Evolutionary conservation across 1,140 invertebrate genomes (phyloP), one percentile per base, ranked within the genome.

Genomic region (Dendroctonus ponderosae): DNA sequence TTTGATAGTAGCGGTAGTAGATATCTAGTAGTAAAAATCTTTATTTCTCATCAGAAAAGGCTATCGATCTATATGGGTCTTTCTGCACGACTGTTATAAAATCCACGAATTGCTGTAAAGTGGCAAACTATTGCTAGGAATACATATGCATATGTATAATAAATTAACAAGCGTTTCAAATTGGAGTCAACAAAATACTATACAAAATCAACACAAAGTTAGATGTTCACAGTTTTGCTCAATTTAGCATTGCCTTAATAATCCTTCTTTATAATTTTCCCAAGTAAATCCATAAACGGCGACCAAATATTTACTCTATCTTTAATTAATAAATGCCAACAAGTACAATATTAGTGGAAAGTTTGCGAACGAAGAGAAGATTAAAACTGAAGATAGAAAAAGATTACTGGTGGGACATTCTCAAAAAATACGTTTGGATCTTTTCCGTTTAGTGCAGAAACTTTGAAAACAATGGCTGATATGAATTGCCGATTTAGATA

Each of bases 331-430:
- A 71, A 71, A 68, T 64, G 66, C 56, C 66, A 72, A 71, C 72
- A 71, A 73, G 72, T 71, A 69, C 56, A 70, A 72, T 70, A 57
- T 72, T 71, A 46, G 60, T 50, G 49, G 66, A 68, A 71, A 72
- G 67, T 73, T 67, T 61, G 65, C 67, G 59, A 49, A 72, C 42
- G 65, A 70, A 65, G 53, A 66, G 54, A 39, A 49, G 62, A 38
- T 60, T 67, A 67, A 61, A 67, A 67, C 14, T 50, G 11, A 61
- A 57, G 51, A 7, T 5, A 50, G 50, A 9, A 46, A 46, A 57
- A 43, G 38, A 58, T 40, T 38, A 44, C 39, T n/a, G 52, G 14
- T 44, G 43, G 7, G 26, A 40, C 15, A 46, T 58, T 12, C 9
- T 52, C 15, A n/a, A 52, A 12, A 52, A 52, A 52, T 12, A 52